Percentiles rank a stretch among this genome's conserved stretches.
Conservation (phyloP, 2,113 vertebrate genomes). For the Tetrao urogallus region DNA sequence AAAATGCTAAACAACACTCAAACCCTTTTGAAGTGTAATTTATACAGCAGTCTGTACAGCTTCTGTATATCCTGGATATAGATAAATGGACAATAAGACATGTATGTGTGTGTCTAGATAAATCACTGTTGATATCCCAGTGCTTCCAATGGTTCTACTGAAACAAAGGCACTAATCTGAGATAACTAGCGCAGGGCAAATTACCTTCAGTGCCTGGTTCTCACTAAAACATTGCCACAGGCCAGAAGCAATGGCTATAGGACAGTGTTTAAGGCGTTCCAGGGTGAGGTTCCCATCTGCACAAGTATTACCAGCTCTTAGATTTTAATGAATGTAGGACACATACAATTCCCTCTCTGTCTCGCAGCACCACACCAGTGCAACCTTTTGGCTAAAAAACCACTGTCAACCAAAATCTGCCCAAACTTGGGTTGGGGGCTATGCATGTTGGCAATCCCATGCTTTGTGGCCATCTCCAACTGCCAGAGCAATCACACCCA, state of each 20-base stretch:
- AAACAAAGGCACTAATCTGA: conserved; percentile 16
- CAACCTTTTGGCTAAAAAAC: neutral
- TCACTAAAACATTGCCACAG: neutral
- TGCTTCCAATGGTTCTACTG: neutral
- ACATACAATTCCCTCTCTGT: rapidly evolving
- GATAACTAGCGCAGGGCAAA: neutral
- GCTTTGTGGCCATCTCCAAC: neutral
- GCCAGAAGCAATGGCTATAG: neutral
- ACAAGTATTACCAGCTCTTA: neutral
- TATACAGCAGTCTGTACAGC: neutral
- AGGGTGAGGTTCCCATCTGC: neutral
- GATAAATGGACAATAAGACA: neutral
- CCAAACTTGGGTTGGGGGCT: neutral
- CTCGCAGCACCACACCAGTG: too few relatives aligned
- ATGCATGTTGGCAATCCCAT: neutral
- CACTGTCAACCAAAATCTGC: neutral
- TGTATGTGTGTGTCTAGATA: neutral
- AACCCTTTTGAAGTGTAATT: neutral
- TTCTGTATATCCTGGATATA: neutral
- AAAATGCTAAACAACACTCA: neutral
- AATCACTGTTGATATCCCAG: neutral
- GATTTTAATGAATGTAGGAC: neutral
- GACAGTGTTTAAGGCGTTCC: neutral
- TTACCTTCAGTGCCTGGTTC: neutral
- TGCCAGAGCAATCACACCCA: neutral